Conservation (phyloP, 2,113 vertebrate species). For the Vidua macroura region DNA sequence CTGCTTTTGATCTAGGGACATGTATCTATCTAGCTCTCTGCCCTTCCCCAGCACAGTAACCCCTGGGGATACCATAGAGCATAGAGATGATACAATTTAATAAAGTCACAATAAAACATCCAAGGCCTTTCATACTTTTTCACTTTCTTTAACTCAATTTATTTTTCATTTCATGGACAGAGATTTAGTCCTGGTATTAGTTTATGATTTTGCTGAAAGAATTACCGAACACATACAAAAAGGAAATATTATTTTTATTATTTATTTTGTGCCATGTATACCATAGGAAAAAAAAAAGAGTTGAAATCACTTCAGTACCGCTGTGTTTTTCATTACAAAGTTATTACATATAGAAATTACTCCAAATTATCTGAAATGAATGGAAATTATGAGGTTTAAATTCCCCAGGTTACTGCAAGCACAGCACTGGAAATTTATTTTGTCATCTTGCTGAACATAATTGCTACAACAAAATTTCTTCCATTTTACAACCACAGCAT, state of each 20-base stretch:
- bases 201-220: slow-evolving; percentile 85
- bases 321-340: slow-evolving; percentile 88
- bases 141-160: slow-evolving; percentile 86
- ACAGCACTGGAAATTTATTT: slow-evolving; percentile 85
- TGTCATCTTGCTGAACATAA: slow-evolving; percentile 87
- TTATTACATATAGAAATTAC: slow-evolving; percentile 91
- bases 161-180: slow-evolving; percentile 87
- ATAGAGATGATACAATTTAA: slow-evolving; percentile 77
- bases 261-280: slow-evolving; percentile 82
- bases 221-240: slow-evolving; percentile 82
- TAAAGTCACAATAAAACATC: slow-evolving; percentile 83
- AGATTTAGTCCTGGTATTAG: slow-evolving; percentile 85
- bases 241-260: slow-evolving; percentile 84
- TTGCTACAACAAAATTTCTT: slow-evolving; percentile 87
- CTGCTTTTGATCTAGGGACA: slow-evolving; percentile 40
- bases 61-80: slow-evolving; percentile 71
- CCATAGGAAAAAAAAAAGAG: slow-evolving; percentile 72
- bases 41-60: slow-evolving; percentile 63
- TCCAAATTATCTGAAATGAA: slow-evolving; percentile 89
- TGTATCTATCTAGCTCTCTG: slow-evolving; percentile 31
- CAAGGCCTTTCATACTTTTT: slow-evolving; percentile 76
- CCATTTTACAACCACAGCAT: slow-evolving; percentile 83
- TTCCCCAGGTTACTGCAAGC: slow-evolving; percentile 86
- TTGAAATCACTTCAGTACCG: slow-evolving; percentile 80
- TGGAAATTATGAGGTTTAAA: slow-evolving; percentile 89